Evolutionary conservation across 2,797 vertebrate genomes (phyloP).

Genomic region (Sebastes matsubarae): DNA sequence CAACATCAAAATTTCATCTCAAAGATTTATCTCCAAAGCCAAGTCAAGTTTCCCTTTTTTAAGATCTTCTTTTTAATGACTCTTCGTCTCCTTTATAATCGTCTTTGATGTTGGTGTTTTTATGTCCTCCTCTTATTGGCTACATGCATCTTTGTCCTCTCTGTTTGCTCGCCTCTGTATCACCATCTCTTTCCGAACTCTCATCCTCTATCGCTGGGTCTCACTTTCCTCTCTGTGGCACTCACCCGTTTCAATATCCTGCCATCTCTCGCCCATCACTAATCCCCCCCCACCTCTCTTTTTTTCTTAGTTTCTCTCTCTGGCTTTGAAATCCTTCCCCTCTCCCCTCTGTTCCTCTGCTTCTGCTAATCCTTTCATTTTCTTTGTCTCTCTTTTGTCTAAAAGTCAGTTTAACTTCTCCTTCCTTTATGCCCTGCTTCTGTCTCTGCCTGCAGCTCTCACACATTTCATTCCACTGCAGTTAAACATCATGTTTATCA

Average conservation of each 20-base stretch:
- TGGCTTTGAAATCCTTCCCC: constrained; percentile 69
- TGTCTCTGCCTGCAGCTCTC: constrained; percentile 24
- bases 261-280: constrained; percentile 72
- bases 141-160: not conserved
- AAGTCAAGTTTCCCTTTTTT: not conserved
- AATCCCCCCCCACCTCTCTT: constrained; percentile 55
- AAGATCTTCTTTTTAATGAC: not conserved
- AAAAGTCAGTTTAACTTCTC: constrained; percentile 62
- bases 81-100: not conserved
- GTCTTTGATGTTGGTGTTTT: not conserved
- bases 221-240: constrained; percentile 64
- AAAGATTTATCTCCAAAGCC: not conserved
- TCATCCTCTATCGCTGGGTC: constrained; percentile 42
- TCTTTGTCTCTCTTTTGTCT: constrained; percentile 71
- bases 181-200: constrained; percentile 55
- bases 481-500: constrained; percentile 19
- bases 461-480: constrained; percentile 19
- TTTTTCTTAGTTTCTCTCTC: constrained; percentile 57
- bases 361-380: constrained; percentile 71
- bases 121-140: not conserved
- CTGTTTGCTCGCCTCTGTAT: constrained; percentile 26
- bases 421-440: constrained; percentile 23
- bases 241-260: constrained; percentile 64
- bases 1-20: not conserved
- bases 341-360: constrained; percentile 55